Evolutionary conservation across 2,888 invertebrate genomes (phyloP).

Genomic region (Dascillus cervinus): DNA sequence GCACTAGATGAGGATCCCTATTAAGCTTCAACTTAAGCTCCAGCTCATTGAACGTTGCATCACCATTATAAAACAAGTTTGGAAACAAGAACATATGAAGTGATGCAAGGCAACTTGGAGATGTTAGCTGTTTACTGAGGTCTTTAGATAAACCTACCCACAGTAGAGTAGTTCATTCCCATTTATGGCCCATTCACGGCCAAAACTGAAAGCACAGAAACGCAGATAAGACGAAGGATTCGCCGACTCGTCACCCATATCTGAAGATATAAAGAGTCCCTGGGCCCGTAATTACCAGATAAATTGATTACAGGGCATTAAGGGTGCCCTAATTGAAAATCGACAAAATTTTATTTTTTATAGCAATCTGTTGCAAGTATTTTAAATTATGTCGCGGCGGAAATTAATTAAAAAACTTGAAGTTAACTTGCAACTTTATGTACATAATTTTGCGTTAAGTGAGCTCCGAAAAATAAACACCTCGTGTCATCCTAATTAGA

Average conservation of each 20-base stretch:
- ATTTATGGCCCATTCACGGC: slow-evolving; percentile 26
- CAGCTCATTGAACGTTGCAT: no score
- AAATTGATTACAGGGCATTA: no score
- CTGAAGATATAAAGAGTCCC: slow-evolving; percentile 1
- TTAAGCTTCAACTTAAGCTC: no score
- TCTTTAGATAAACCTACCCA: slow-evolving; percentile 23
- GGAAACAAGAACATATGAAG: slow-evolving; percentile 25
- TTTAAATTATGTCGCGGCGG: slow-evolving; percentile 25
- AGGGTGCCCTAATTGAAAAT: no score
- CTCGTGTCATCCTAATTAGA: no score
- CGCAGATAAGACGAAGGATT: slow-evolving; percentile 19
- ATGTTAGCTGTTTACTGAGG: slow-evolving; percentile 21
- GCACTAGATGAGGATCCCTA: no score
- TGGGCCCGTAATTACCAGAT: no score
- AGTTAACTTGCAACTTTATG: slow-evolving; percentile 16
- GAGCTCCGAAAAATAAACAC: no score
- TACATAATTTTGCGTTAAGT: slow-evolving; percentile 12
- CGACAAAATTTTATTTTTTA: no score
- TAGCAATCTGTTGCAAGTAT: slow-evolving; percentile 24
- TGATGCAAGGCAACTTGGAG: slow-evolving; percentile 24
- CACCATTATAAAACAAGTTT: not conserved
- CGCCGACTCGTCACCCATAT: slow-evolving; percentile 5
- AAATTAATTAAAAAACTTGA: slow-evolving; percentile 26
- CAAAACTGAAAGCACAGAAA: slow-evolving; percentile 25
- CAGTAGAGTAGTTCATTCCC: slow-evolving; percentile 27